A percentile compares a stretch with the other conserved stretches of the same genome.
Conservation (phyloP, 2,888 invertebrate species). For the Fabriciana adippe region DNA sequence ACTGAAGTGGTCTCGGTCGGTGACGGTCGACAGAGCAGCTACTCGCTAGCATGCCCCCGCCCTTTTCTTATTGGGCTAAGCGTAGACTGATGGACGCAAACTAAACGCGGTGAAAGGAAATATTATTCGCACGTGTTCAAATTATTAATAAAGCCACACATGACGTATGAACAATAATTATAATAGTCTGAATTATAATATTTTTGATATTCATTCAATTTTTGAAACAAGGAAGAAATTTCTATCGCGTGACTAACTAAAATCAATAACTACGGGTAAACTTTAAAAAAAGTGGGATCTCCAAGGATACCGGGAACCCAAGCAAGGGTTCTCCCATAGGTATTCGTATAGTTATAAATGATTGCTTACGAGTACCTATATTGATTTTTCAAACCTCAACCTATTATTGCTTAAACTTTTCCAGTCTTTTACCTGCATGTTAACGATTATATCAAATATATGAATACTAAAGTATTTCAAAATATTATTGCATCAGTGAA, state of each 20-base stretch:
- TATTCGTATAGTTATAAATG: neutral
- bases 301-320: slow-evolving; percentile 56
- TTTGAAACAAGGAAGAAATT: no score
- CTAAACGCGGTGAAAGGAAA: slow-evolving; percentile 42
- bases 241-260: slow-evolving; percentile 39
- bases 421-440: no score
- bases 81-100: slow-evolving; percentile 32
- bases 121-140: slow-evolving; percentile 32
- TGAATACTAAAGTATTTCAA: no score
- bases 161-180: slow-evolving; percentile 13
- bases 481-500: no score
- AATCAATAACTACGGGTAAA: slow-evolving; percentile 51
- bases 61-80: slow-evolving; percentile 47
- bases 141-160: slow-evolving; percentile 30
- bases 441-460: no score
- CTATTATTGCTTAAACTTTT: neutral
- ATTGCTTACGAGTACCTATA: neutral
- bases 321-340: slow-evolving; percentile 33
- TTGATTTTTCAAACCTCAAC: neutral
- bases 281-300: slow-evolving; percentile 47
- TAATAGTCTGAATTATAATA: slow-evolving; percentile 11
- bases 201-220: no score
- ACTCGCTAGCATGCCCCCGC: slow-evolving; percentile 47
- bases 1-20: slow-evolving; percentile 47
- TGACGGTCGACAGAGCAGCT: slow-evolving; percentile 32